phyloP scores from a whole-genome alignment of 2,888 invertebrate genomes.

The Myopa testacea region DNA sequence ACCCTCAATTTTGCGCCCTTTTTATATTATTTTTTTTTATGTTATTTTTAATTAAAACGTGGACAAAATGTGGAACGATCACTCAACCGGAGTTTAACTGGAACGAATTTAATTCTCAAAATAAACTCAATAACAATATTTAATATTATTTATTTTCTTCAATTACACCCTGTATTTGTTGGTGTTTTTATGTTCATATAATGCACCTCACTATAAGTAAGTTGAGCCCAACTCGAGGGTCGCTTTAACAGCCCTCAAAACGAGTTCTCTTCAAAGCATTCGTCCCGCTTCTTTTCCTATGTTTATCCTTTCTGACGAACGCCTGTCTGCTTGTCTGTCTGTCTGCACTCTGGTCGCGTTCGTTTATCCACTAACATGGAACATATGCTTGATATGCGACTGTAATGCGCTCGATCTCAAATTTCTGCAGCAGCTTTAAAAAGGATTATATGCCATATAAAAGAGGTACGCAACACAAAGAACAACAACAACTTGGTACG shows the following conservation, averaged over 20 bases:
- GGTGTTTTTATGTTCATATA: too few relatives aligned
- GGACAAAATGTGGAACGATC: too few relatives aligned
- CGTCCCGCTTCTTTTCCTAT: background rate
- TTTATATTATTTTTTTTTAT: background rate
- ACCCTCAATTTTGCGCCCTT: too few relatives aligned
- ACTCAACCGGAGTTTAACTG: too few relatives aligned
- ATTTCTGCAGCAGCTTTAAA: slow-evolving; percentile 18
- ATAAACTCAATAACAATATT: too few relatives aligned
- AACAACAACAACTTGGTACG: too few relatives aligned
- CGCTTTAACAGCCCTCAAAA: background rate
- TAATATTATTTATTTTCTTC: too few relatives aligned
- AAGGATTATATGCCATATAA: slow-evolving; percentile 12
- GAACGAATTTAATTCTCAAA: too few relatives aligned
- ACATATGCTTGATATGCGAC: background rate
- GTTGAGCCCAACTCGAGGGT: slow-evolving; percentile 12
- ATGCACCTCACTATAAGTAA: background rate
- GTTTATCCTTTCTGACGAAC: too few relatives aligned
- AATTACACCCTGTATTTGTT: too few relatives aligned
- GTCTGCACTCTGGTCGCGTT: background rate
- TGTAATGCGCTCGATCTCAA: slow-evolving; percentile 11
- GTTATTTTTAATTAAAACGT: background rate
- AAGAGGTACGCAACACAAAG: background rate
- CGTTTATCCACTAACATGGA: background rate
- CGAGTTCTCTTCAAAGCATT: background rate
- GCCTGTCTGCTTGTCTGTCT: background rate